Base-by-base conservation (phyloP, 2,797 vertebrate species). In the Mormyrops boulengeri region DNA sequence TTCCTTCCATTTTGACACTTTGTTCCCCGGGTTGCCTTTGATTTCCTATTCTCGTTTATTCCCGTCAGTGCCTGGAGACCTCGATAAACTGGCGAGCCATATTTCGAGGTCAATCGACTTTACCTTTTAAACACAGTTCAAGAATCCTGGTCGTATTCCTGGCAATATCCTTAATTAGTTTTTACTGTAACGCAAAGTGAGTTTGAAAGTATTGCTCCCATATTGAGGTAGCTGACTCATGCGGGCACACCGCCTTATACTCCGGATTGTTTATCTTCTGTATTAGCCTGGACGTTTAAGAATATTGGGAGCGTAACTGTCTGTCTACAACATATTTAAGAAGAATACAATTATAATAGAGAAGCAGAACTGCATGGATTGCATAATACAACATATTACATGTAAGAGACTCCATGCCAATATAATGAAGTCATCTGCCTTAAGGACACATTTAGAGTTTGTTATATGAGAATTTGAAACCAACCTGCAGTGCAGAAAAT, bases 31-130 rank as follows among this genome's bases (percentile, higher is more conserved):
- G 22, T 30, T 30, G 6, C 22, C 55, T 85, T 85, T 85, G 47
- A 90, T 89, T 82, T 87, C 44, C 82, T 52, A 4, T 88, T 62
- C 52, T 50, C 66, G 4, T 69, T 50, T 86, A 38, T 66, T 86
- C 53, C 38, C 49, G 53, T 30, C 50, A 82, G 89, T 47, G 17
- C 62, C 44, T 6, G 8, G 47, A 49, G 77, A 52, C 44, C 53
- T 7, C 53, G 55, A 38, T 85, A 38, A 85, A 50, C 53, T 22
- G 34, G 34, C 2, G 22, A 62, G 77, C 41, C 52, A 6, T 85
- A 47, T 41, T 85, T 88, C 77, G 34, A 77, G 44, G 50, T 50
- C 88, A 50, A 49, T 34, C 34, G 69, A 26, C 57, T 49, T 69
- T 49, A 52, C 62, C 44, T 69, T 47, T 69, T 53, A 52, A 86